phyloP scores from a whole-genome alignment of 2,888 invertebrate species.

The Amphipoea lucens region DNA sequence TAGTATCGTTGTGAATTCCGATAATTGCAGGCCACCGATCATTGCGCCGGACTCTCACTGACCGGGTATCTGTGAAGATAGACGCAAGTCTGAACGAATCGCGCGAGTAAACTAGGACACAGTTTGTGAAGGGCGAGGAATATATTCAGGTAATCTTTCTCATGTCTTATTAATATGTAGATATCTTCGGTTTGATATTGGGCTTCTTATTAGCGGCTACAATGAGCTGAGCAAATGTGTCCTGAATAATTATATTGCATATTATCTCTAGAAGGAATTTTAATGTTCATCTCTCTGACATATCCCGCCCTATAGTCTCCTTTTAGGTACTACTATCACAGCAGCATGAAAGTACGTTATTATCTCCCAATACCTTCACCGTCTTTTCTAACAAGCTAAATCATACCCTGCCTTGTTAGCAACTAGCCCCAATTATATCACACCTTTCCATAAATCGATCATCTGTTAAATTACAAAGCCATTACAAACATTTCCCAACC shows the following conservation, averaged over 20 bases:
- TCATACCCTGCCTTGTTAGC: background rate
- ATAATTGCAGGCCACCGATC: conserved; percentile 35
- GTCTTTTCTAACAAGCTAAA: conserved; percentile 1
- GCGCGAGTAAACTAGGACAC: conserved; percentile 11
- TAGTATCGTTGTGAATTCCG: conserved; percentile 30
- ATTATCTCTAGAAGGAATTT: background rate
- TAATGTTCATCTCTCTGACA: background rate
- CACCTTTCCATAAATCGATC: conserved; percentile 42
- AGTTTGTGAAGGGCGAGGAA: background rate
- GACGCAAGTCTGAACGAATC: conserved; percentile 9
- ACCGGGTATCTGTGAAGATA: conserved; percentile 25
- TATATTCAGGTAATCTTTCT: conserved; percentile 34
- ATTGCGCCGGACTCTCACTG: conserved; percentile 13
- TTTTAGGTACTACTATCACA: background rate
- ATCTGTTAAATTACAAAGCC: conserved; percentile 52
- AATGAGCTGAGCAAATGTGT: too few relatives aligned
- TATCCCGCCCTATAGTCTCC: too few relatives aligned
- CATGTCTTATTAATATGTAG: background rate
- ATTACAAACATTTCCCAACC: conserved; percentile 49
- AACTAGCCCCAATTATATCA: conserved; percentile 16
- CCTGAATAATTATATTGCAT: background rate
- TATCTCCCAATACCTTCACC: background rate
- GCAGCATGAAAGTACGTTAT: background rate
- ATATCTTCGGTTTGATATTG: background rate
- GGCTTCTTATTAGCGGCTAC: background rate